Base-by-base conservation (phyloP, 2,113 vertebrate species). In the Tauraco erythrolophus region DNA sequence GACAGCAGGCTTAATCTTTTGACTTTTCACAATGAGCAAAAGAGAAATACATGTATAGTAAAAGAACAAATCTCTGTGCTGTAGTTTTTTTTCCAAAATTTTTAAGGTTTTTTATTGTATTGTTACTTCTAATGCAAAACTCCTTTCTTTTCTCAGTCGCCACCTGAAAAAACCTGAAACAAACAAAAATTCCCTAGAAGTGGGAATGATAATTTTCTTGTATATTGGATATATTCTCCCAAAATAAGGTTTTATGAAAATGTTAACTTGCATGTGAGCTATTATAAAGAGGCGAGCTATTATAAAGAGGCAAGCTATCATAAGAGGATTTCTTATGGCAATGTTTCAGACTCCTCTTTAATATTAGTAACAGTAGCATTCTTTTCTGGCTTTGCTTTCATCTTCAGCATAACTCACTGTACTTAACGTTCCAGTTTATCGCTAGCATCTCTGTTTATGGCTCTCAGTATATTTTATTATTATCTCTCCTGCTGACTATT, bases 301-400 rank as follows among this genome's bases (percentile, higher is more conserved):
- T n/a, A n/a, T 43, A 87, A 93, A 70, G 80, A 54, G 74, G 37
- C 24, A 91, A 51, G 39, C 54, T 89, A 12, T 69, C 39, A 30
- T 19, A 43, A 56, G 46, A 89, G 45, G 33, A 5, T 75, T 93
- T 84, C 50, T 85, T 51, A 62, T 71, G 87, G 94, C 89, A 89
- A 6, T 54, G 57, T 68, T 92, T 95, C 84, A 97, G 71, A 31
- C 80, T 84, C 45, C 50, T 84, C 82, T 84, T 95, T 77, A 90
- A 85, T 60, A 30, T 60, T 58, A 33, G 53, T 92, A 92, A 88
- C 83, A 96, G 92, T 92, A 92, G 87, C 92, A 88, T 96, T 93
- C 69, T 97, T 92, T 65, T 92, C 81, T 96, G 92, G 50, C 74
- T 97, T 78, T 57, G n/a, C 82, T 95, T 93, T 95, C 65, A 80